Conservation (phyloP, 2,797 vertebrate genomes). For the Eidolon dupreanum region DNA sequence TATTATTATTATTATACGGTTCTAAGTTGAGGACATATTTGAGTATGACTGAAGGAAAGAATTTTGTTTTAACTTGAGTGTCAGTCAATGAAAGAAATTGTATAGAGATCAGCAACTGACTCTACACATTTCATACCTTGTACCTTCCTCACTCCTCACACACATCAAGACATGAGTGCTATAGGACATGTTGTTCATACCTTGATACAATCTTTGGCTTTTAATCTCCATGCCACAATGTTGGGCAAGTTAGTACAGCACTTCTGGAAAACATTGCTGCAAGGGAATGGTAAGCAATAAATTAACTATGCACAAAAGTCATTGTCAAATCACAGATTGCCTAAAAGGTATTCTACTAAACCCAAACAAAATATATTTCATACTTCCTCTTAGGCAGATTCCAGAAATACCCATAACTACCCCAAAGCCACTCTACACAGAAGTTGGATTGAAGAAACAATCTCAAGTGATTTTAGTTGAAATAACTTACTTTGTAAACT, state of each 20-base stretch:
- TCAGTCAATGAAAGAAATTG: background rate
- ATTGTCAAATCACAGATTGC: background rate
- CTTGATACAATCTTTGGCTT: background rate
- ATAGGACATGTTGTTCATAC: background rate
- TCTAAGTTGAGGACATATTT: background rate
- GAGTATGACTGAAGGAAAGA: background rate
- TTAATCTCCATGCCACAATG: background rate
- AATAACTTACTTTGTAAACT: background rate
- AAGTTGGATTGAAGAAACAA: background rate
- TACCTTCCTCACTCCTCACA: background rate
- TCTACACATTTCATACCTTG: background rate
- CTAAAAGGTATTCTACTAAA: background rate
- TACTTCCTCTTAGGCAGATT: background rate
- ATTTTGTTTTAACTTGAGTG: background rate
- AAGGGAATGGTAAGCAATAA: background rate
- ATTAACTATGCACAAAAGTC: background rate
- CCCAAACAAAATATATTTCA: background rate
- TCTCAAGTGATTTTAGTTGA: background rate
- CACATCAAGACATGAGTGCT: background rate
- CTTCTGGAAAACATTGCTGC: background rate
- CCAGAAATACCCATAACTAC: background rate
- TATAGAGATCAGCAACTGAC: background rate
- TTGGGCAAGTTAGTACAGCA: background rate
- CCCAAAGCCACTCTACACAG: background rate
- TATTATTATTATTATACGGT: background rate